These are phyloP conservation scores for Hiodon tergisus DNA, from an alignment of 2,113 vertebrate species.

Conservation along the genomic window DNA sequence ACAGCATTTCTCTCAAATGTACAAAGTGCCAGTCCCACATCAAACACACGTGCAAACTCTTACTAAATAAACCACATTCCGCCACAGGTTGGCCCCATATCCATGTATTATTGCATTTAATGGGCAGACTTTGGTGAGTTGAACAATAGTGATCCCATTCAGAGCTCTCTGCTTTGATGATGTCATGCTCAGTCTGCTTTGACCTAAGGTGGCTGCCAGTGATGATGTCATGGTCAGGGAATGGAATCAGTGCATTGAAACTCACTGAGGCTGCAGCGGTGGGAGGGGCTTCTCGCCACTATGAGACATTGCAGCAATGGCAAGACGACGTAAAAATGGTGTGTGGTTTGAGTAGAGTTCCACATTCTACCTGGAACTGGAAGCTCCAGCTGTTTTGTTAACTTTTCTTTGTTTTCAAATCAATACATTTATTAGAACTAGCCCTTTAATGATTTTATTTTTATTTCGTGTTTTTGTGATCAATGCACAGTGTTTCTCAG, in stretches of 20 bases:
- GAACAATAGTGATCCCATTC: not conserved
- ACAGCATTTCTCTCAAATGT: too few relatives aligned
- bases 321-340: constrained; percentile 2
- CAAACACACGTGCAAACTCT: not conserved
- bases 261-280: not conserved
- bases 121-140: not conserved
- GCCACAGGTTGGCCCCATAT: not conserved
- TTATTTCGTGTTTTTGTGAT: not conserved
- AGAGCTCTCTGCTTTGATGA: not conserved
- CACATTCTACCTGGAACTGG: not conserved
- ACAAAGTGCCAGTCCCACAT: too few relatives aligned
- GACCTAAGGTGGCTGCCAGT: not conserved
- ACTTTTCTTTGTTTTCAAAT: not conserved
- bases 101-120: constrained; percentile 7
- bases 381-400: not conserved
- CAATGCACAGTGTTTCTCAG: not conserved
- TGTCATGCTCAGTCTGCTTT: not conserved
- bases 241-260: not conserved
- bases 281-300: not conserved
- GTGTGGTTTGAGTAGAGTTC: not conserved
- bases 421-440: not conserved
- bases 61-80: too few relatives aligned
- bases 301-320: not conserved
- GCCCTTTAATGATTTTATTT: not conserved
- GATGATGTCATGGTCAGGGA: not conserved